phyloP scores from a whole-genome alignment of 2,888 invertebrate species.

The Pachycephus smyrnensis region DNA sequence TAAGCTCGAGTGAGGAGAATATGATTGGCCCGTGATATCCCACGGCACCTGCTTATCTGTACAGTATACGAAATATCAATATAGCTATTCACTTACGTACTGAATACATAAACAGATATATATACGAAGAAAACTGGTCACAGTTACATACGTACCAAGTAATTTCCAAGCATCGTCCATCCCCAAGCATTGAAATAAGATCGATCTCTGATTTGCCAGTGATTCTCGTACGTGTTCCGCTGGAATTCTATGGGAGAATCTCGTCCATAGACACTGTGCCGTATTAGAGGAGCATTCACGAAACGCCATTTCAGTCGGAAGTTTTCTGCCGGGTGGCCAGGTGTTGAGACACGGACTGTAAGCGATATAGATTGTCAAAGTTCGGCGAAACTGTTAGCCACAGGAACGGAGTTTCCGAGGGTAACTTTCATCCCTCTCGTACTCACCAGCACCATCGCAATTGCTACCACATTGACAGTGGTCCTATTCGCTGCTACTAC shows the following conservation, averaged over 20 bases:
- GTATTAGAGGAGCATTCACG: not conserved
- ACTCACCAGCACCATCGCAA: not conserved
- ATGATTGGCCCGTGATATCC: slow-evolving; percentile 50
- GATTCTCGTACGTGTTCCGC: not conserved
- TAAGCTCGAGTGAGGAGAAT: slow-evolving; percentile 45
- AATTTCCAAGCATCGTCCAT: not conserved
- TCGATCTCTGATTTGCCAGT: not conserved
- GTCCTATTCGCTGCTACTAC: not conserved
- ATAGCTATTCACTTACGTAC: not conserved
- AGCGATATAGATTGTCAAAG: slow-evolving; percentile 59
- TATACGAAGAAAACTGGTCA: not conserved
- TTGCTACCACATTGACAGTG: not conserved
- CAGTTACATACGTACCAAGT: not conserved
- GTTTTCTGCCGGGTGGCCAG: slow-evolving; percentile 52
- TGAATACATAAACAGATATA: not conserved
- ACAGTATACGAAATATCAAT: not conserved
- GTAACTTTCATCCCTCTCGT: slow-evolving; percentile 32
- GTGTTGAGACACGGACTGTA: slow-evolving; percentile 55
- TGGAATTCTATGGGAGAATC: not conserved
- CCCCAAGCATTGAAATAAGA: not conserved
- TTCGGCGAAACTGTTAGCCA: slow-evolving; percentile 51
- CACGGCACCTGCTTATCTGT: not conserved
- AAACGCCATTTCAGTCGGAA: slow-evolving; percentile 22
- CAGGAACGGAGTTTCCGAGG: slow-evolving; percentile 40
- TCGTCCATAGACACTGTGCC: not conserved